Percentiles rank a stretch among this genome's conserved stretches.
phyloP scores from a whole-genome alignment of 1,140 invertebrate species.

The Anagrus nilaparvatae region DNA sequence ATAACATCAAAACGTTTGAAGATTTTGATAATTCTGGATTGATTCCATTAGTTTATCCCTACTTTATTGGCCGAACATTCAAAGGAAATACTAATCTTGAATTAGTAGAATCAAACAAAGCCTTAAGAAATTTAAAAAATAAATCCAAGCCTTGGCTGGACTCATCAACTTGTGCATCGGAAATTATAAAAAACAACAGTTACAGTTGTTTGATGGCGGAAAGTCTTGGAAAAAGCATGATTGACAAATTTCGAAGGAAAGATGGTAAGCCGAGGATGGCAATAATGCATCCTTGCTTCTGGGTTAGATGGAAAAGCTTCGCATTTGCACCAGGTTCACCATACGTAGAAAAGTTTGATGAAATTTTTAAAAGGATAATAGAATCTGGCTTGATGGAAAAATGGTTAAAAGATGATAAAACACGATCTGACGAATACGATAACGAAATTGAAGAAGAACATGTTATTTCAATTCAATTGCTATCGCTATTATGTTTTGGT shows the following conservation, averaged over 20 bases:
- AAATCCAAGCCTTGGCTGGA: background rate
- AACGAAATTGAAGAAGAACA: background rate
- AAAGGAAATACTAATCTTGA: background rate
- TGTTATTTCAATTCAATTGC: background rate
- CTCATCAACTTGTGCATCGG: background rate
- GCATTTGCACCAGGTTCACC: background rate
- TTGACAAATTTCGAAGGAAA: background rate
- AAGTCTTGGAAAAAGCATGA: background rate
- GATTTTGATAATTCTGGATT: slow-evolving; percentile 4
- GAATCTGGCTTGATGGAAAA: background rate
- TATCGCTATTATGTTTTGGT: background rate
- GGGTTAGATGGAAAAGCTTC: background rate
- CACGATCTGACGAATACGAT: background rate
- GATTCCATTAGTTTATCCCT: background rate
- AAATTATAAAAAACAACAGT: background rate
- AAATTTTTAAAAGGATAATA: background rate
- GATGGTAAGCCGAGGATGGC: background rate
- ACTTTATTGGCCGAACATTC: background rate
- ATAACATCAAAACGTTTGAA: background rate
- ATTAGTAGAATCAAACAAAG: background rate
- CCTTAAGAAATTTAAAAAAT: background rate
- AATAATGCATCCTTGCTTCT: slow-evolving; percentile 4
- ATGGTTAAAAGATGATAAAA: background rate
- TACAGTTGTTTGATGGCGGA: background rate
- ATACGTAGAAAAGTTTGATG: slow-evolving; percentile 1